phyloP scores from a whole-genome alignment of 2,113 vertebrate genomes.

The Zapornia atra region DNA sequence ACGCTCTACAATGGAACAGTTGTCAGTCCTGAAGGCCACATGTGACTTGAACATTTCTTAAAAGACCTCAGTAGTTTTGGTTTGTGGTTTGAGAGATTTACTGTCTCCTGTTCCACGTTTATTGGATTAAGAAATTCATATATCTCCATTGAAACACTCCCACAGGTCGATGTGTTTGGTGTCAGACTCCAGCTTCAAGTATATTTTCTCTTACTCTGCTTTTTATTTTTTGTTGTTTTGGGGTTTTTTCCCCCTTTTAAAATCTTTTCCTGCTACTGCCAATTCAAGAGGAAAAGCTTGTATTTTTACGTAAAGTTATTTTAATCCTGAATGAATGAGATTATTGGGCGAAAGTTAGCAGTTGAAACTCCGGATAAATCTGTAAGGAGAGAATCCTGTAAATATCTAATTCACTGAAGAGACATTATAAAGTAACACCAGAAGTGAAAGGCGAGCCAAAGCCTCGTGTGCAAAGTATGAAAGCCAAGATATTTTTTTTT shows the following conservation, averaged over 20 bases:
- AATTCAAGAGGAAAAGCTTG: not conserved
- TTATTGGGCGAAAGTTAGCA: not conserved
- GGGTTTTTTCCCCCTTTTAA: not conserved
- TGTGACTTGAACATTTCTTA: not conserved
- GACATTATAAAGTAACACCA: not conserved
- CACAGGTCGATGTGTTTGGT: not conserved
- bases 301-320: not conserved
- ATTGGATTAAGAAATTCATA: not conserved
- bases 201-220: not conserved
- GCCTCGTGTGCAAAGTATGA: not conserved
- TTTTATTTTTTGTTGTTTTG: too few species aligned
- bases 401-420: not conserved
- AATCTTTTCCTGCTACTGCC: not conserved
- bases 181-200: not conserved
- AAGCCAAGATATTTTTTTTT: not conserved
- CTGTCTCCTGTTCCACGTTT: not conserved
- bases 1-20: not conserved
- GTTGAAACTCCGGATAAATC: not conserved
- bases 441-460: not conserved
- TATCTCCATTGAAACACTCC: not conserved
- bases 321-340: not conserved
- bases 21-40: not conserved
- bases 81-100: not conserved
- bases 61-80: not conserved
- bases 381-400: not conserved